Percentiles rank a stretch among this genome's conserved stretches.
Conservation (phyloP, 2,888 invertebrate genomes). For the Ophonus ardosiacus region DNA sequence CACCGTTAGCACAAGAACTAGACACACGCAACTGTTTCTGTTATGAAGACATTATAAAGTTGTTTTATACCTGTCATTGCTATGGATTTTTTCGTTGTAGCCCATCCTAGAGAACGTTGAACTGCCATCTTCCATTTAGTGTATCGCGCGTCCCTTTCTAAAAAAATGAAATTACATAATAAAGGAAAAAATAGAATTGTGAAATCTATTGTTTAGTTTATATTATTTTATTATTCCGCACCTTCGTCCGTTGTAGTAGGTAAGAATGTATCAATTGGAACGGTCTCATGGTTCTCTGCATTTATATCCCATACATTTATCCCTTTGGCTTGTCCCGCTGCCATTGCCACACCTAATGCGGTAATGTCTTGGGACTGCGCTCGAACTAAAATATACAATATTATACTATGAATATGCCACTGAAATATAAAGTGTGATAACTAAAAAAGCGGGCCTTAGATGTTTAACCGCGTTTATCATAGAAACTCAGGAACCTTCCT, state of each 20-base stretch:
- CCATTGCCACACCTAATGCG: constrained; percentile 95
- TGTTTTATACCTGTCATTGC: constrained; percentile 84
- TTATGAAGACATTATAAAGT: constrained; percentile 66
- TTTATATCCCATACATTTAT: constrained; percentile 84
- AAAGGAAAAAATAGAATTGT: not conserved
- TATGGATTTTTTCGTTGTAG: constrained; percentile 83
- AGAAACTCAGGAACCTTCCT: too few relatives aligned
- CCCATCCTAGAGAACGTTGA: constrained; percentile 94
- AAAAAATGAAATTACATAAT: constrained; percentile 41
- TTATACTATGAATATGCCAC: not conserved
- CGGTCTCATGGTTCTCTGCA: constrained; percentile 78
- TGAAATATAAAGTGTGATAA: not conserved
- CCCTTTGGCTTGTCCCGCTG: constrained; percentile 86
- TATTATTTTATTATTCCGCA: constrained; percentile 70
- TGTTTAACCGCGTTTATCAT: too few relatives aligned
- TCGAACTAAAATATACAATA: constrained; percentile 78
- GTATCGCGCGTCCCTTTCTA: constrained; percentile 87
- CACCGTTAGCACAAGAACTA: constrained; percentile 15
- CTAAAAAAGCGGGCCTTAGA: too few relatives aligned
- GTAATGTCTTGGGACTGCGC: constrained; percentile 93
- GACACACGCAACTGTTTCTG: constrained; percentile 4
- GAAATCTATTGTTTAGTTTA: not conserved
- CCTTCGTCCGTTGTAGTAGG: constrained; percentile 89
- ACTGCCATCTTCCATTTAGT: constrained; percentile 97
- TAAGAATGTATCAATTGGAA: constrained; percentile 86